A percentile compares a stretch with the other conserved stretches of the same genome.
Conservation (phyloP, 2,888 invertebrate species). For the Andrena praecox region DNA sequence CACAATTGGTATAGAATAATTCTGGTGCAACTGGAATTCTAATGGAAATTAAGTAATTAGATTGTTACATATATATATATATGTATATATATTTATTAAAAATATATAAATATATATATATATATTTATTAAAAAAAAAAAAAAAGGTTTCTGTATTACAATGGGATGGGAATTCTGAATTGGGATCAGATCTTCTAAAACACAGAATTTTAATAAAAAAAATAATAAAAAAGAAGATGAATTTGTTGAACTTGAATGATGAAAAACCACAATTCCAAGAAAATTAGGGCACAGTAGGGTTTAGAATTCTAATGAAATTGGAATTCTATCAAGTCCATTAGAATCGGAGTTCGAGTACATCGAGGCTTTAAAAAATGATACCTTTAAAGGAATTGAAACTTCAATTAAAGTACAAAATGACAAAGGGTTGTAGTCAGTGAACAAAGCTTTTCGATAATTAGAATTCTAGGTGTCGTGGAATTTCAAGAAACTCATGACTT, state of each 20-base stretch:
- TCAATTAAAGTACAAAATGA: slow-evolving; percentile 26
- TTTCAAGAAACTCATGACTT: slow-evolving; percentile 32
- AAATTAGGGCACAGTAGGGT: slow-evolving; percentile 2
- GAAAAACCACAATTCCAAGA: slow-evolving; percentile 28
- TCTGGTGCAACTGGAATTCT: slow-evolving; percentile 18
- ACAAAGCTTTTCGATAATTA: slow-evolving; percentile 39
- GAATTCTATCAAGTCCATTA: slow-evolving; percentile 21
- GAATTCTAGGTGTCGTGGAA: slow-evolving; percentile 43
- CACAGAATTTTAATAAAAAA: slow-evolving; percentile 21
- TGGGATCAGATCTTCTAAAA: slow-evolving; percentile 24
- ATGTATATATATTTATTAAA: too few relatives aligned
- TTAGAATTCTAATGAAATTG: slow-evolving; percentile 11
- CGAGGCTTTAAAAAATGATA: slow-evolving; percentile 20
- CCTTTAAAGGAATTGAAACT: slow-evolving; percentile 19
- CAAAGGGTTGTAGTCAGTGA: slow-evolving; percentile 32
- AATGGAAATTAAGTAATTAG: slow-evolving; percentile 20
- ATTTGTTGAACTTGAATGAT: slow-evolving; percentile 19
- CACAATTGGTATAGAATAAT: slow-evolving; percentile 3
- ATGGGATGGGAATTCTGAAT: slow-evolving; percentile 37
- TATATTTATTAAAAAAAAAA: not conserved
- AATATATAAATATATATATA: too few relatives aligned
- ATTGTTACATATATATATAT: not conserved
- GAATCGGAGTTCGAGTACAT: slow-evolving; percentile 15
- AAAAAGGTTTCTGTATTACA: slow-evolving; percentile 28
- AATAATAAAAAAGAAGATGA: slow-evolving; percentile 8